These are phyloP conservation scores for Hypothenemus hampei DNA, from an alignment of 1,140 invertebrate genomes.

Conservation along the genomic window DNA sequence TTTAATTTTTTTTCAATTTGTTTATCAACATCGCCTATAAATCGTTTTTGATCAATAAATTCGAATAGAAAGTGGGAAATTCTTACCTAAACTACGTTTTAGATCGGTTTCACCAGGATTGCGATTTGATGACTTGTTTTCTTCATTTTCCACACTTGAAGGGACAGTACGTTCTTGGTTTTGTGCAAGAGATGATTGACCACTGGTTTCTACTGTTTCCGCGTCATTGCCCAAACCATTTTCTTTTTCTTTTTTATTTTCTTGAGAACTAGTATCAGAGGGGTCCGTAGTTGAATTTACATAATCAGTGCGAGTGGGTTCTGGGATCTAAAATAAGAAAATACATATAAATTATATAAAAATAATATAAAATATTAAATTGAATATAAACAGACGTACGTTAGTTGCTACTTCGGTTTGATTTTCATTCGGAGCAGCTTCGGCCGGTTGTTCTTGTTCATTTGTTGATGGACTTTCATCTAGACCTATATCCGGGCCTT, in stretches of 20 bases:
- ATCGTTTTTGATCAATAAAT: background rate
- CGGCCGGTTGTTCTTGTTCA: slow-evolving; percentile 36
- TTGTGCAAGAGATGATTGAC: slow-evolving; percentile 50
- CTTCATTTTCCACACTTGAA: slow-evolving; percentile 37
- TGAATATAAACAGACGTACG: too few relatives aligned
- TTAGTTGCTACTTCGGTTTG: slow-evolving; percentile 35
- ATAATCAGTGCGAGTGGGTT: too few relatives aligned
- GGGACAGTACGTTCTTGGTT: slow-evolving; percentile 49
- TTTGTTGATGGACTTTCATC: slow-evolving; percentile 48
- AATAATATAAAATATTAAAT: too few relatives aligned
- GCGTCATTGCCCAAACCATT: slow-evolving; percentile 43
- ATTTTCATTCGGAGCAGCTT: too few relatives aligned
- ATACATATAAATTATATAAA: too few relatives aligned
- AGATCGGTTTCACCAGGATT: slow-evolving; percentile 49
- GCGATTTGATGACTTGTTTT: slow-evolving; percentile 45
- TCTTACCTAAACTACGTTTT: slow-evolving; percentile 44
- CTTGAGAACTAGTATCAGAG: slow-evolving; percentile 7
- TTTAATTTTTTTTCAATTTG: slow-evolving; percentile 52
- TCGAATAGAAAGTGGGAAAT: background rate
- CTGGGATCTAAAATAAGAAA: too few relatives aligned
- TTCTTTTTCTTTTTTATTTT: slow-evolving; percentile 30
- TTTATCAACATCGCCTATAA: slow-evolving; percentile 44
- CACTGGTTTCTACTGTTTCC: slow-evolving; percentile 46
- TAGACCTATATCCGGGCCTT: slow-evolving; percentile 46
- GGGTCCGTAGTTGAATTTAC: too few relatives aligned